Base-by-base conservation (phyloP, 2,113 vertebrate species). In the Galeopterus variegatus region DNA sequence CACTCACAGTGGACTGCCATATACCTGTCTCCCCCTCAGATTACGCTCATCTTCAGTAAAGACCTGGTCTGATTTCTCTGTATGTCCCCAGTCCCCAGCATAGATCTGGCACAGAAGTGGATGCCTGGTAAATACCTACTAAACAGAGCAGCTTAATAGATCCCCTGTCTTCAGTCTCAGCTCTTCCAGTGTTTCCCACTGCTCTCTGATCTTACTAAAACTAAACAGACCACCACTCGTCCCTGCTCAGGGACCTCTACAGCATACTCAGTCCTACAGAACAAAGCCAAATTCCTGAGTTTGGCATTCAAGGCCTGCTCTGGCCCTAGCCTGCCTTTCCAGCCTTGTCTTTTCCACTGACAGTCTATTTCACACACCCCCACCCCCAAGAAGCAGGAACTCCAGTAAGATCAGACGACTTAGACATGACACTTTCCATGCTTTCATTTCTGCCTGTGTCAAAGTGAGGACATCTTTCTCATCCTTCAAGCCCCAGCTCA, bases 41-140 rank as follows among this genome's bases (percentile, higher is more conserved):
- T 64, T 7, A 60, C 0, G 1, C 67, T n/a, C 62, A 69, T 89
- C 64, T 45, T 58, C 8, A 70, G 86, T 52, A 81, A 72, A 69
- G 77, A 41, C 72, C 80, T 58, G 41, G 41, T 82, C 73, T 81
- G 31, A 88, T 56, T 64, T 97, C 67, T 91, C 62, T 48, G 69
- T 2, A 2, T 33, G 21, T 88, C 76, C 45, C 56, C 87, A 69
- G 90, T 62, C 13, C 41, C 70, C 52, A 79, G 36, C 17, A 91
- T 0, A 90, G 41, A 70, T 19, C 56, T 60, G 64, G 56, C 28
- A 82, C 18, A 85, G 56, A 97, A 67, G 4, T 87, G 31, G 48
- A 76, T 9, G 6, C 33, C 62, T 31, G 69, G 60, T 58, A 73
- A 90, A 41, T 28, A 84, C 36, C 67, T 70, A 80, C 48, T 56